Conservation (phyloP, 2,888 invertebrate species). For the Athrips mouffetella region DNA sequence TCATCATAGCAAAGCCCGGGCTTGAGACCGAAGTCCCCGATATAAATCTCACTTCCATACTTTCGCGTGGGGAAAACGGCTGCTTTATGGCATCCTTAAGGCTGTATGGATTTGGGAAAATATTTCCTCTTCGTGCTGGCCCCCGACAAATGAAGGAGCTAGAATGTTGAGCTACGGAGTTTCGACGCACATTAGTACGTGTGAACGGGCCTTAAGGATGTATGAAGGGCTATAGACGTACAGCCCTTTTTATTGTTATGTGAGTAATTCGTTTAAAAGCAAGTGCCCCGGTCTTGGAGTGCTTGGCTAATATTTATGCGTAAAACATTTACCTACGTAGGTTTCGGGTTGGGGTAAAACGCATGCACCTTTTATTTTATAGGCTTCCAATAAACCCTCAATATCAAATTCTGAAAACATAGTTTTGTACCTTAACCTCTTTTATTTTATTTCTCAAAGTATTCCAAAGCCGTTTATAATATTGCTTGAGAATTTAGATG, state of each 20-base stretch:
- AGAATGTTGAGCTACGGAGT: constrained; percentile 7
- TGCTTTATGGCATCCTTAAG: constrained; percentile 79
- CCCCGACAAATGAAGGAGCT: constrained; percentile 73
- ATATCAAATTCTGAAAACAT: too few species aligned
- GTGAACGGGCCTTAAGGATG: constrained; percentile 59
- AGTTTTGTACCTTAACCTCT: too few species aligned
- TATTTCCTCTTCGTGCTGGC: constrained; percentile 76
- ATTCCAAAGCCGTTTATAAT: too few species aligned
- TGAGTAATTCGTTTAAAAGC: constrained; percentile 78
- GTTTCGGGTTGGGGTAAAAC: constrained; percentile 47
- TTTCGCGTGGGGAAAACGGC: constrained; percentile 76
- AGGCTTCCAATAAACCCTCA: constrained; percentile 9
- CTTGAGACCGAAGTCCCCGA: constrained; percentile 71
- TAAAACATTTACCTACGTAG: constrained; percentile 46
- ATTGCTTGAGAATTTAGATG: too few species aligned
- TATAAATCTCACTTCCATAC: constrained; percentile 79
- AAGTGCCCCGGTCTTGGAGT: constrained; percentile 67
- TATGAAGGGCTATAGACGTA: constrained; percentile 26
- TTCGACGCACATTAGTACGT: constrained; percentile 70
- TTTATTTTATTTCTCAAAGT: too few species aligned
- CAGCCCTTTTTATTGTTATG: constrained; percentile 75
- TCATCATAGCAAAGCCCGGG: constrained; percentile 76
- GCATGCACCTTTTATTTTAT: constrained; percentile 30
- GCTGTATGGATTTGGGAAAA: constrained; percentile 79
- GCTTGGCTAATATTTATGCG: constrained; percentile 70